Conservation (phyloP, 2,113 vertebrate genomes). For the Cygnus buccinator region DNA sequence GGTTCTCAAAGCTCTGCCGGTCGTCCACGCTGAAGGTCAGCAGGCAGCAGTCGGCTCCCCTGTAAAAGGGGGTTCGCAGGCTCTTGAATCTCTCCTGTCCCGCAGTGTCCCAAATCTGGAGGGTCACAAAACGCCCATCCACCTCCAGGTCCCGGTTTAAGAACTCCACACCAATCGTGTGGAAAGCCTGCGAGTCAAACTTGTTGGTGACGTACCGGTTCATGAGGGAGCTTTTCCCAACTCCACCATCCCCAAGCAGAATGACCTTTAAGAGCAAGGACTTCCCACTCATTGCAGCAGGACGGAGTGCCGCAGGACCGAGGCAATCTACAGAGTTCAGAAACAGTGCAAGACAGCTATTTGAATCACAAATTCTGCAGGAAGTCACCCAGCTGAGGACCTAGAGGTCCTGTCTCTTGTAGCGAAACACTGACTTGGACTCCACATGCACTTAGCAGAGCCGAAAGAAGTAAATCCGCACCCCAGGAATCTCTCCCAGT, state of each 20-base stretch:
- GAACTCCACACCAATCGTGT: slow-evolving; percentile 98
- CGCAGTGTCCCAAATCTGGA: slow-evolving; percentile 98
- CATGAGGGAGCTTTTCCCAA: slow-evolving; percentile 97
- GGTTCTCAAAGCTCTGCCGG: slow-evolving; percentile 95
- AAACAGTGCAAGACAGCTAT: slow-evolving; percentile 31
- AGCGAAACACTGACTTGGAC: background rate
- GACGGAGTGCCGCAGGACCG: background rate
- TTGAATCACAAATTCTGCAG: slow-evolving; percentile 1
- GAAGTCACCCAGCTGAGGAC: background rate
- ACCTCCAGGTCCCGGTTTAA: slow-evolving; percentile 95
- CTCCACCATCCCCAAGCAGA: slow-evolving; percentile 94
- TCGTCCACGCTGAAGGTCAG: slow-evolving; percentile 97
- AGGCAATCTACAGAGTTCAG: slow-evolving; percentile 64
- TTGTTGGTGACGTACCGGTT: slow-evolving; percentile 97
- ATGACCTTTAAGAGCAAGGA: slow-evolving; percentile 95
- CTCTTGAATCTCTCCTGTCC: slow-evolving; percentile 98
- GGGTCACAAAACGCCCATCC: slow-evolving; percentile 92
- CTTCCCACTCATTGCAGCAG: slow-evolving; percentile 90
- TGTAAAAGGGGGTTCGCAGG: slow-evolving; percentile 94
- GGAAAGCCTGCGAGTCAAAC: slow-evolving; percentile 96
- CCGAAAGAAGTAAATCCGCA: background rate
- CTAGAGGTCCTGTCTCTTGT: too few relatives aligned
- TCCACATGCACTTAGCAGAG: background rate
- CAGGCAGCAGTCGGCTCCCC: slow-evolving; percentile 95
- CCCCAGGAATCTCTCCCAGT: background rate